phyloP scores from a whole-genome alignment of 2,113 vertebrate species.

The Chaenogobius annularis region DNA sequence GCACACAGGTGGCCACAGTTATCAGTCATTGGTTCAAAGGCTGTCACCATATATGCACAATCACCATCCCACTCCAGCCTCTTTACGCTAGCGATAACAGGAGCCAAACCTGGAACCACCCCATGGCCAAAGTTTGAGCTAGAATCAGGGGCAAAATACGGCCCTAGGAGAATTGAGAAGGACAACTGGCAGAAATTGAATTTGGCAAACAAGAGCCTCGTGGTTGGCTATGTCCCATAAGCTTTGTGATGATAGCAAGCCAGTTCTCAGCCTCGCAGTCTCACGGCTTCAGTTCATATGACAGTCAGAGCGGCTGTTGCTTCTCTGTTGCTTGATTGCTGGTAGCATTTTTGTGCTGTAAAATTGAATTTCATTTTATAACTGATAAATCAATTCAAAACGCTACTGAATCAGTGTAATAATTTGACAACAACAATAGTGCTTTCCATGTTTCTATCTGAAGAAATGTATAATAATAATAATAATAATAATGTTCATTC shows the following conservation, averaged over 20 bases:
- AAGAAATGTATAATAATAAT: too few species aligned
- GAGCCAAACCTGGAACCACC: too few species aligned
- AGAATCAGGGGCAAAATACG: too few species aligned
- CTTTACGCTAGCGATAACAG: too few species aligned
- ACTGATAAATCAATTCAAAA: neutral
- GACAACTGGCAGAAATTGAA: conserved; percentile 1
- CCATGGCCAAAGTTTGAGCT: too few species aligned
- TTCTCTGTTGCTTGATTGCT: neutral
- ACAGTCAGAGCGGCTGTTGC: neutral
- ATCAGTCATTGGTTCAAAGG: too few species aligned
- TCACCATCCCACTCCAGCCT: too few species aligned
- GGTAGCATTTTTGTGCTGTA: neutral
- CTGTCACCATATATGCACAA: too few species aligned
- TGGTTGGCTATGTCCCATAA: conserved; percentile 11
- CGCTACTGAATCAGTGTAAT: neutral
- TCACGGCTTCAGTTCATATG: conserved; percentile 7
- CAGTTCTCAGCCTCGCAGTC: conserved; percentile 17
- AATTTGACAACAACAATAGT: neutral
- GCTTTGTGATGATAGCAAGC: conserved; percentile 7
- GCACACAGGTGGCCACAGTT: too few species aligned
- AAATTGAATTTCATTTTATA: neutral
- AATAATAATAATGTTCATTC: neutral
- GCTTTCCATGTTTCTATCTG: neutral
- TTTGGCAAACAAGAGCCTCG: conserved; percentile 8
- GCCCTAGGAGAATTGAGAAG: neutral